phyloP scores from a whole-genome alignment of 2,113 vertebrate genomes.

The Peucedramus taeniatus region DNA sequence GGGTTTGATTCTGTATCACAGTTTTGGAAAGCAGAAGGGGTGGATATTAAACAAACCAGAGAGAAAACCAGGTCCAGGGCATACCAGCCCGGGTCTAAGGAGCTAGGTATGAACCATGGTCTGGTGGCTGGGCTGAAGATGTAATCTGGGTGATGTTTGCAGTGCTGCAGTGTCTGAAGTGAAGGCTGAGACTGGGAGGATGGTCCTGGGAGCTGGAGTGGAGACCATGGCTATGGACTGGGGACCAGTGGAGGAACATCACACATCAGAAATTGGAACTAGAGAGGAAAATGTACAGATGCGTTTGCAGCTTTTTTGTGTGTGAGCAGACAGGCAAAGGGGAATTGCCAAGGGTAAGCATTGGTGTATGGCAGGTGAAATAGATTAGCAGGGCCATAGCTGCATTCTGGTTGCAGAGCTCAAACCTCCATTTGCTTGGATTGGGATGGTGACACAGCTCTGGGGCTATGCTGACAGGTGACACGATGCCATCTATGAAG shows the following conservation, averaged over 20 bases:
- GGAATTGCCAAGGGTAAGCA: rapidly evolving
- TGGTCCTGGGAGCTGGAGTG: not conserved
- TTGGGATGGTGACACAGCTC: not conserved
- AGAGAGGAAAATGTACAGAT: not conserved
- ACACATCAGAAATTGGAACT: not conserved
- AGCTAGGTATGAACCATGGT: not conserved
- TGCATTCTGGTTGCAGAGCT: not conserved
- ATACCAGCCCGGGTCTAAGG: not conserved
- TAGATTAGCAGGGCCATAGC: not conserved
- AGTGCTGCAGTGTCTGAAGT: not conserved
- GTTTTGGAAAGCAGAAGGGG: not conserved
- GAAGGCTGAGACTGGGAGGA: not conserved
- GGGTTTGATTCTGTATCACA: not conserved
- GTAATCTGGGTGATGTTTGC: not conserved
- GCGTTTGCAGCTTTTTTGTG: not conserved
- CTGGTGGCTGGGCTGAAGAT: not conserved
- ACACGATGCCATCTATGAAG: not conserved
- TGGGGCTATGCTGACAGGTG: not conserved
- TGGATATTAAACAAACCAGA: not conserved
- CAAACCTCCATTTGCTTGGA: not conserved
- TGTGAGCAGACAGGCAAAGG: not conserved
- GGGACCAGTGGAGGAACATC: not conserved
- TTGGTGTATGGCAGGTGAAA: rapidly evolving
- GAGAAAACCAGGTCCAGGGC: not conserved
- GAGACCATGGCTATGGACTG: rapidly evolving